A percentile compares a stretch with the other conserved stretches of the same genome.
Conservation (phyloP, 2,797 vertebrate genomes). For the Lepus townsendii region DNA sequence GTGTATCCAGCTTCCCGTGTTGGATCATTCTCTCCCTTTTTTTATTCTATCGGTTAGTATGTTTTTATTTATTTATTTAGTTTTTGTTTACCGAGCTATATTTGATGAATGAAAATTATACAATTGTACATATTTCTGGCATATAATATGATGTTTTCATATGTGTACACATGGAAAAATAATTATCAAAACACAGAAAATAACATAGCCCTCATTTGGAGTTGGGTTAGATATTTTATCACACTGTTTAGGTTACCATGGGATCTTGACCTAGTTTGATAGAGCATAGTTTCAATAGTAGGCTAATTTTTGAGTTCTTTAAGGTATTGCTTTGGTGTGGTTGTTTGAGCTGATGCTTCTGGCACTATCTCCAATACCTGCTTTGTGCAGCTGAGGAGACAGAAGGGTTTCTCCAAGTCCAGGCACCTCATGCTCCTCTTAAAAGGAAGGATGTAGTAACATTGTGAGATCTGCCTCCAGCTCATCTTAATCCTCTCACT, state of each 20-base stretch:
- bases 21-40: too few species aligned
- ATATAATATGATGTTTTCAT: background rate
- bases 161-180: background rate
- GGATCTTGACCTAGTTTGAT: background rate
- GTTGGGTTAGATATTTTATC: background rate
- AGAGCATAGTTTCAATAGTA: background rate
- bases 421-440: too few species aligned
- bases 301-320: background rate
- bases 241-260: background rate
- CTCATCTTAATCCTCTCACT: background rate
- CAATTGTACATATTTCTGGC: background rate
- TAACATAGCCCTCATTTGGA: background rate
- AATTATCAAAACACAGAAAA: background rate
- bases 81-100: background rate
- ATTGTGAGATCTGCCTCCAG: background rate
- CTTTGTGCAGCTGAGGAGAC: too few species aligned
- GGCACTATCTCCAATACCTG: background rate
- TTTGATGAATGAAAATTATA: background rate
- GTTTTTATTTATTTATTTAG: background rate
- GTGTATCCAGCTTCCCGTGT: too few species aligned
- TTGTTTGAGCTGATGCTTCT: background rate
- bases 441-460: background rate
- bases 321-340: rapidly evolving
- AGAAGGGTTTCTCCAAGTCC: background rate
- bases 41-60: too few species aligned